phyloP scores from a whole-genome alignment of 2,113 vertebrate genomes.

The Cebus imitator region DNA sequence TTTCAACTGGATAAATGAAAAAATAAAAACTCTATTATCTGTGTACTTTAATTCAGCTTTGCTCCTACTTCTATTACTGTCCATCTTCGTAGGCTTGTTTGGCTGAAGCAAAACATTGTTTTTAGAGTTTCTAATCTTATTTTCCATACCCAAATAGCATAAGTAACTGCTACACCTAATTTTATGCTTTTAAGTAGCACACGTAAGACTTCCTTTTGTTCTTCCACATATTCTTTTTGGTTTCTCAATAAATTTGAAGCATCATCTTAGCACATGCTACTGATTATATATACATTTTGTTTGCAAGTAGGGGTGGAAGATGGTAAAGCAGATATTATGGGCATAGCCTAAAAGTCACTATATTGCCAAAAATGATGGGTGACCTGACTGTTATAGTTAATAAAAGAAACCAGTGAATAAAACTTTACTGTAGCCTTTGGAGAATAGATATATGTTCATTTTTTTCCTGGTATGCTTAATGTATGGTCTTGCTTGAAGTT shows the following conservation, averaged over 20 bases:
- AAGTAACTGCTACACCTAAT: neutral
- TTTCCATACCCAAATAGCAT: neutral
- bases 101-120: neutral
- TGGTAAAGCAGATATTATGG: neutral
- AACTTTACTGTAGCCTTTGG: neutral
- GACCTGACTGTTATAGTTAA: neutral
- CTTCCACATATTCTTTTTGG: neutral
- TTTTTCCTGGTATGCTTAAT: neutral
- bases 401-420: neutral
- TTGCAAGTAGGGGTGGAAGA: neutral
- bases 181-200: slow-evolving; percentile 19
- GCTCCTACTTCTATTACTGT: neutral
- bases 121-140: neutral
- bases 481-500: neutral
- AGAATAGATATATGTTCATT: neutral
- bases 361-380: neutral
- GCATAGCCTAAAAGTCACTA: neutral
- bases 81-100: neutral
- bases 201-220: neutral
- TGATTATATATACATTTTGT: slow-evolving; percentile 23
- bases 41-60: slow-evolving; percentile 12
- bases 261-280: neutral
- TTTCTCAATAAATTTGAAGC: neutral
- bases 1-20: slow-evolving; percentile 12
- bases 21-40: neutral